Conservation (phyloP, 2,113 vertebrate genomes). For the Anarhynchus alexandrinus region DNA sequence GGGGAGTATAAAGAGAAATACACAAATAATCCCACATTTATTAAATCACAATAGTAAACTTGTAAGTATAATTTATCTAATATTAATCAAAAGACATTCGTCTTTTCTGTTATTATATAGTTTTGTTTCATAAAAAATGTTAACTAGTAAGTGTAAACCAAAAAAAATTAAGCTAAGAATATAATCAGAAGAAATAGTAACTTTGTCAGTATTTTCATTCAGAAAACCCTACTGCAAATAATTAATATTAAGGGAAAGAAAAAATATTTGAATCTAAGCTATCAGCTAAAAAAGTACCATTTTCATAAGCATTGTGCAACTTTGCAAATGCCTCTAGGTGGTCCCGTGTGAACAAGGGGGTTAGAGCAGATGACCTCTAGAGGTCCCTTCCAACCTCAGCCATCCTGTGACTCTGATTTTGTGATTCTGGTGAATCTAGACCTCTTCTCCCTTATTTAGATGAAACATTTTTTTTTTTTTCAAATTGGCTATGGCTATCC, state of each 20-base stretch:
- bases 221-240: background rate
- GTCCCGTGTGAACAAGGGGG: rapidly evolving
- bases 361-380: background rate
- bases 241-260: background rate
- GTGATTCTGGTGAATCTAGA: background rate
- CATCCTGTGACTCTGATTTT: background rate
- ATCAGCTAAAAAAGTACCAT: background rate
- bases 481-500: background rate
- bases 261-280: background rate
- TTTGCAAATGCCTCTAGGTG: background rate
- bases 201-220: background rate
- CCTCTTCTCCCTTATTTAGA: background rate
- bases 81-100: background rate
- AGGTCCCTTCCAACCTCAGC: background rate
- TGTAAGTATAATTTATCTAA: background rate
- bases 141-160: background rate
- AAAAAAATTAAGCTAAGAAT: background rate
- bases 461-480: background rate
- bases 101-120: background rate
- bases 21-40: background rate
- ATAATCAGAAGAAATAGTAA: background rate
- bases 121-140: background rate
- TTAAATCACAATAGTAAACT: background rate
- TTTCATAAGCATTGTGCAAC: background rate
- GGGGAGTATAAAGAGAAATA: background rate